A percentile compares a stretch with the other conserved stretches of the same genome.
Conservation (phyloP, 1,140 invertebrate species). For the Plutomurus gul region DNA sequence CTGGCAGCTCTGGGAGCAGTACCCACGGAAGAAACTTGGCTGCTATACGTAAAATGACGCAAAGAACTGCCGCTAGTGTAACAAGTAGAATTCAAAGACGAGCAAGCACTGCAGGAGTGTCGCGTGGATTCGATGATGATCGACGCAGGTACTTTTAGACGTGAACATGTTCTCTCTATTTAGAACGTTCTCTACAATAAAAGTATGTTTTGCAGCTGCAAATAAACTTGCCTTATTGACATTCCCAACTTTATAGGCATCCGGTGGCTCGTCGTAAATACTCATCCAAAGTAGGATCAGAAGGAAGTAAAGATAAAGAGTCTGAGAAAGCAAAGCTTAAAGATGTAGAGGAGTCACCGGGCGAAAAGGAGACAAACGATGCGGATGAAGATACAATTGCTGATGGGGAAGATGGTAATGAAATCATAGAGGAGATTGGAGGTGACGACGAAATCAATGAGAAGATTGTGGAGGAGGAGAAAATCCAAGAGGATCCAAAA, state of each 20-base stretch:
- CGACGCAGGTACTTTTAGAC: neutral
- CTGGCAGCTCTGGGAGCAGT: neutral
- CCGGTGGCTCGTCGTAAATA: neutral
- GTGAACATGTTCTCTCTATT: too few species aligned
- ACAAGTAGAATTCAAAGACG: constrained; percentile 36
- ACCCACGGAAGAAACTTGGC: constrained; percentile 14
- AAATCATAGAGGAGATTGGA: neutral
- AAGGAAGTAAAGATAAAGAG: constrained; percentile 21
- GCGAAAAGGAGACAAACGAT: neutral
- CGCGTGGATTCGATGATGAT: neutral
- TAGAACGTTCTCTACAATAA: too few species aligned
- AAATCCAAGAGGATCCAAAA: too few species aligned
- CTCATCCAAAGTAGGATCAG: neutral
- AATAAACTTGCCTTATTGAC: neutral
- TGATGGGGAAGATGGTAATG: constrained; percentile 28
- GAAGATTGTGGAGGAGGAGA: neutral
- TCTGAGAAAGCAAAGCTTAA: constrained; percentile 1
- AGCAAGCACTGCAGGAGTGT: constrained; percentile 2
- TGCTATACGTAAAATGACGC: constrained; percentile 29
- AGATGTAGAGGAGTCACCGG: neutral
- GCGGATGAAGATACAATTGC: neutral
- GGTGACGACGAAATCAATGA: neutral
- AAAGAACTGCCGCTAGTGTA: constrained; percentile 37
- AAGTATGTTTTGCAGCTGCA: neutral
- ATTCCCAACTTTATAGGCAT: neutral